Conservation (phyloP, 2,888 invertebrate species). For the Girardia tigrina region DNA sequence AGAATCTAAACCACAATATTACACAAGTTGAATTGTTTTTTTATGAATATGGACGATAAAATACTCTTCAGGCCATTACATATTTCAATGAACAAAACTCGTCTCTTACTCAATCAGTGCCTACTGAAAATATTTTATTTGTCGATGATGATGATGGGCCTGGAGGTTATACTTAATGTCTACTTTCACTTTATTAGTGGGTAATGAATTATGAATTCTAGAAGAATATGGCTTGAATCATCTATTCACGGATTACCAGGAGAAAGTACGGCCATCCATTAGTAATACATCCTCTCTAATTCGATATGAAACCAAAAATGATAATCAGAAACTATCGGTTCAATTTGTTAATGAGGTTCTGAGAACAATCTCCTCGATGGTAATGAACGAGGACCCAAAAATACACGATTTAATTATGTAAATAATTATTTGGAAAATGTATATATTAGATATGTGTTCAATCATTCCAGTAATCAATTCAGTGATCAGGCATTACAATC, state of each 20-base stretch:
- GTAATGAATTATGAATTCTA: not conserved
- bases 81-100: not conserved
- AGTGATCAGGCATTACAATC: not conserved
- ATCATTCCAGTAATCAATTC: not conserved
- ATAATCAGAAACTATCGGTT: not conserved
- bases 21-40: not conserved
- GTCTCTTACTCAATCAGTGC: not conserved
- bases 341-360: slow-evolving; percentile 2
- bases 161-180: not conserved
- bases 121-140: not conserved
- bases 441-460: too few relatives aligned
- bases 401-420: not conserved
- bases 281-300: not conserved
- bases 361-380: not conserved
- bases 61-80: too few relatives aligned
- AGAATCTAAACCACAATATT: not conserved
- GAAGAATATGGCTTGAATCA: not conserved
- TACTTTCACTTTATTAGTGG: not conserved
- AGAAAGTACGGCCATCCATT: not conserved
- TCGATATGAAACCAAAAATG: slow-evolving; percentile 15
- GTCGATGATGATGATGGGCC: not conserved
- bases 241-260: slow-evolving; percentile 1
- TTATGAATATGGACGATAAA: too few relatives aligned
- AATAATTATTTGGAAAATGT: too few relatives aligned
- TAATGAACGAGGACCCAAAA: not conserved